Base-by-base conservation (phyloP, 1,140 invertebrate genomes). In the Manduca sexta region DNA sequence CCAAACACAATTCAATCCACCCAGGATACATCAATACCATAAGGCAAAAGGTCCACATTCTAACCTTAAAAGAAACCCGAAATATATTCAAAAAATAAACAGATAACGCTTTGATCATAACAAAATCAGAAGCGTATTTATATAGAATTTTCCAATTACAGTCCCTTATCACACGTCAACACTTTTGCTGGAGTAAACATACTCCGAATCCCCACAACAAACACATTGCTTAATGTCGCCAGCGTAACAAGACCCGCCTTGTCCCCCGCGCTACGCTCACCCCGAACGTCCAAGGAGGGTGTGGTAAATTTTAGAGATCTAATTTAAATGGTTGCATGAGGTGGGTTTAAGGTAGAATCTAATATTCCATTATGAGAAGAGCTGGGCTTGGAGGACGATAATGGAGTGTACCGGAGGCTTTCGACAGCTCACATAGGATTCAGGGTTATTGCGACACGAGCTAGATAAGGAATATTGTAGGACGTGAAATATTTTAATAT, bases 321-420 rank as follows among this genome's bases (percentile, higher is more conserved):
- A 58, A 51, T 46, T 64, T 50, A 56, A 69, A 62, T 56, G 67
- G 74, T 49, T 52, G 46, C 59, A 61, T 40, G 51, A 53, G 56
- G 21, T 42, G 54, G 64, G 63, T 72, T 73, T 73, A 72, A 68
- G 60, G 59, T 39, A 26, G 55, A 69, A 74, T 77, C 64, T 77
- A 77, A 77, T 74, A 77, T 74, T 77, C 69, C 66, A 77, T 73
- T 77, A 74, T 61, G 60, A 67, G 55, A 52, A 55, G 60, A 71
- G 74, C 60, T 52, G 49, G 60, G 60, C 57, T 60, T 65, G 69
- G 70, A 72, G 60, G 29, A 54, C 69, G 40, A 56, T 72, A 67
- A 72, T 65, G 51, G 56, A 71, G 61, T 61, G 48, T 62, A 62
- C 57, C 49, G 63, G 45, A 44, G 52, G 47, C 49, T 60, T 52